Base-by-base conservation (phyloP, 1,140 invertebrate species). In the Latrodectus geometricus region DNA sequence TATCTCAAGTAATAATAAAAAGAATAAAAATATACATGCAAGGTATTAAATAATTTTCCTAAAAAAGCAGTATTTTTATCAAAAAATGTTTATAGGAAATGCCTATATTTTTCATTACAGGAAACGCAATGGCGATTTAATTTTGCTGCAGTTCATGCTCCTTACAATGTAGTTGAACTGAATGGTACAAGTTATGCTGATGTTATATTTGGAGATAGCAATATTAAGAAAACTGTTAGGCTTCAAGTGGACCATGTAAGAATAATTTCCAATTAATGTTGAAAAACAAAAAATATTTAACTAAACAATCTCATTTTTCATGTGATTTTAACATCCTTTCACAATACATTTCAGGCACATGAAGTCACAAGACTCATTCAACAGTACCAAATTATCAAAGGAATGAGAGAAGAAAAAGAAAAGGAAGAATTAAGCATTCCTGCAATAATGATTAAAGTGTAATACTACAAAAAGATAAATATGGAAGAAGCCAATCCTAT, bases 321-420 rank as follows among this genome's bases (percentile, higher is more conserved):
- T 15, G 15, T 49, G 0, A 8, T 49, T 5, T 23, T 20, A 21
- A n/a, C 61, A 9, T 49, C 54, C 20, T 8, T 21, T 35, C 52
- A 17, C 8, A 12, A 52, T 23, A 5, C 14, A 76, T 35, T 15
- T 35, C 14, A 99, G 91, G 92, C 92, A 52, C 90, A 91, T 50
- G 92, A 92, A 88, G 97, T 99, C 88, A 97, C 97, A 14, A 94
- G 97, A 87, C 93, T 99, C 82, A 97, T 99, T 89, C 93, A 96
- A 17, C 97, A 98, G 91, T 99, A 99, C 92, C 50, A 80, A 66
- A 8, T 52, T 23, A 79, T 87, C 65, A 76, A 87, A 66, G 35
- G 74, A n/a, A 65, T 35, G 9, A 70, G 50, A 52, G 72, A 77
- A 35, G 85, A 87, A 73, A 66, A 56, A 66, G 56, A 80, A 8